Percentiles rank a stretch among this genome's conserved stretches.
Evolutionary conservation across 1,140 invertebrate genomes (phyloP).

Genomic region (Uloborus diversus): DNA sequence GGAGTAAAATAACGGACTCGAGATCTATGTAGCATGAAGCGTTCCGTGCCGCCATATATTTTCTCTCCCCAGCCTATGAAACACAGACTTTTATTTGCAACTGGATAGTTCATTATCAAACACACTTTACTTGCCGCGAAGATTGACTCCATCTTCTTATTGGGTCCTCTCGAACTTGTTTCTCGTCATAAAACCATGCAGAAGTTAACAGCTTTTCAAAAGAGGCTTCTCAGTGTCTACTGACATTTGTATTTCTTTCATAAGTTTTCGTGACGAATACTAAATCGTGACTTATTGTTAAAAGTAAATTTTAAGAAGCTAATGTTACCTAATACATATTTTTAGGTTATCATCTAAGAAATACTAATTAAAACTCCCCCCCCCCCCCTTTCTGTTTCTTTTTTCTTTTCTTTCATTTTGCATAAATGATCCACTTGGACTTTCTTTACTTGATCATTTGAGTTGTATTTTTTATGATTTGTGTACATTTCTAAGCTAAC

Average conservation of each 20-base stretch:
- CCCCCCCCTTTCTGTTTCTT: no score
- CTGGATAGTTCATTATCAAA: conserved; percentile 57
- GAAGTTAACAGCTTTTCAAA: conserved; percentile 47
- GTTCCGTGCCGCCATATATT: conserved; percentile 54
- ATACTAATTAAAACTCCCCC: no score
- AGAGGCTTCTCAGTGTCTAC: not conserved
- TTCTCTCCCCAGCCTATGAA: conserved; percentile 52
- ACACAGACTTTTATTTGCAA: conserved; percentile 55
- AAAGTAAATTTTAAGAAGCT: no score
- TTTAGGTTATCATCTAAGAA: no score
- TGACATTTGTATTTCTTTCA: conserved; percentile 6
- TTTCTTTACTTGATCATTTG: no score
- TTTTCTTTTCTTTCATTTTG: no score
- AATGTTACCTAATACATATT: no score
- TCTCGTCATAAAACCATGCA: conserved; percentile 33
- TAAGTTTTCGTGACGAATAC: no score
- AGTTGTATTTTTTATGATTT: no score
- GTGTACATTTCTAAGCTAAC: no score
- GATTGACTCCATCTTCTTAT: conserved; percentile 49
- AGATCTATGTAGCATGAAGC: conserved; percentile 56
- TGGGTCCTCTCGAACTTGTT: conserved; percentile 18
- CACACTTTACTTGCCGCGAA: conserved; percentile 53
- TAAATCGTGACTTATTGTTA: no score
- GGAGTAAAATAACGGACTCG: conserved; percentile 45
- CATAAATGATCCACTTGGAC: no score